Evolutionary conservation across 2,888 invertebrate species (phyloP), one percentile per base, ranked within the genome.

Genomic region (Lasioglossum malachurum): DNA sequence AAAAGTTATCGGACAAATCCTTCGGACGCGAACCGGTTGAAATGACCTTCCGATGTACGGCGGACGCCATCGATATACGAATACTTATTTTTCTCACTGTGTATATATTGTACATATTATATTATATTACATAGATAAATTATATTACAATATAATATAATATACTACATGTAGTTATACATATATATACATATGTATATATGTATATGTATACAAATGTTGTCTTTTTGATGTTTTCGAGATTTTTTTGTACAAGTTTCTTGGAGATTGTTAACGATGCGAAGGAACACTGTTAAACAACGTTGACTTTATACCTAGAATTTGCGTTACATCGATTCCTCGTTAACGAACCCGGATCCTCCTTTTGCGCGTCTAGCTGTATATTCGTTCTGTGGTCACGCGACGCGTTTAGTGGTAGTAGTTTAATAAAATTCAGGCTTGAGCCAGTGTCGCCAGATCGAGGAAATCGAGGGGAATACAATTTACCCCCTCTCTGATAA

Each of bases 241-340:
- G 67, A 67, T 69, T 38, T 16, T 31, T 64, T 31, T 16, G 27
- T 27, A 64, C 60, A 64, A 14, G 27, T 64, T 67, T 35, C 35
- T 67, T 31, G 31, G 19, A 64, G 31, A 31, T 19, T 27, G 82
- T 72, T 82, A 78, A 74, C 60, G 82, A 82, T 64, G 75, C 75
- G 75, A 23, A 85, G 84, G 78, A 85, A 83, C 82, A 82, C 67
- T 72, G 71, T 83, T 44, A 57, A 79, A 75, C 27, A 27, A 76
- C 72, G 69, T 71, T 49, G 14, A 41, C 41, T 78, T 57, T n/a
- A 57, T 78, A 77, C 49, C 57, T 84, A 81, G 10, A 78, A 60
- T 75, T 60, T 71, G 73, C n/a, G 27, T 69, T 71, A 8, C 71
- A 53, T 38, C 14, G 41, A 31, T 31, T 16, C 3, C 31, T 69